phyloP scores from a whole-genome alignment of 2,797 vertebrate species.

The Hippopotamyrus pictus region DNA sequence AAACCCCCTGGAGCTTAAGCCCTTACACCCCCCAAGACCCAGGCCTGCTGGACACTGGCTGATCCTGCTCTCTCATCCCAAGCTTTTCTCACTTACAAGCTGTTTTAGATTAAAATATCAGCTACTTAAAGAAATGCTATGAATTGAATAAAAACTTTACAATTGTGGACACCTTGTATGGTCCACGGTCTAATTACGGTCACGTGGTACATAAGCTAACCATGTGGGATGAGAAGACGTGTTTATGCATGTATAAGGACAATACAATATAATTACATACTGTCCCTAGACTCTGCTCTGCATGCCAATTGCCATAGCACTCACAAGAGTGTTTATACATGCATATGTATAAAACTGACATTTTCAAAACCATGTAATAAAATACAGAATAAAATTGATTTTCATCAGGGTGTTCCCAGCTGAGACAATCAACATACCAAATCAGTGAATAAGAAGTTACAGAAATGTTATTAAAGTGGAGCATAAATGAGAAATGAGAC shows the following conservation, averaged over 20 bases:
- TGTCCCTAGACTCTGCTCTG: not conserved
- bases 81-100: not conserved
- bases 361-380: not conserved
- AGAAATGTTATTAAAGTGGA: not conserved
- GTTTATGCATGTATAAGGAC: not conserved
- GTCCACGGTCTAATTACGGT: not conserved
- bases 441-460: not conserved
- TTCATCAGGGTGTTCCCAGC: not conserved
- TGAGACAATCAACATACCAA: not conserved
- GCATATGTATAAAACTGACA: not conserved
- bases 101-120: not conserved
- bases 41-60: not conserved
- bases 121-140: not conserved
- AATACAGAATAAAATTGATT: not conserved
- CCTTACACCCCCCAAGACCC: not conserved
- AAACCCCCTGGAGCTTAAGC: not conserved
- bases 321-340: not conserved
- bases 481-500: not conserved
- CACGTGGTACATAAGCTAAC: not conserved
- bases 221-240: not conserved
- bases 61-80: not conserved
- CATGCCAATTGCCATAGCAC: not conserved
- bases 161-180: not conserved
- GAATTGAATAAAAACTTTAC: not conserved
- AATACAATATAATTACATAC: not conserved